Conservation (phyloP, 2,113 vertebrate genomes). For the Brachyhypopomus occidentalis region DNA sequence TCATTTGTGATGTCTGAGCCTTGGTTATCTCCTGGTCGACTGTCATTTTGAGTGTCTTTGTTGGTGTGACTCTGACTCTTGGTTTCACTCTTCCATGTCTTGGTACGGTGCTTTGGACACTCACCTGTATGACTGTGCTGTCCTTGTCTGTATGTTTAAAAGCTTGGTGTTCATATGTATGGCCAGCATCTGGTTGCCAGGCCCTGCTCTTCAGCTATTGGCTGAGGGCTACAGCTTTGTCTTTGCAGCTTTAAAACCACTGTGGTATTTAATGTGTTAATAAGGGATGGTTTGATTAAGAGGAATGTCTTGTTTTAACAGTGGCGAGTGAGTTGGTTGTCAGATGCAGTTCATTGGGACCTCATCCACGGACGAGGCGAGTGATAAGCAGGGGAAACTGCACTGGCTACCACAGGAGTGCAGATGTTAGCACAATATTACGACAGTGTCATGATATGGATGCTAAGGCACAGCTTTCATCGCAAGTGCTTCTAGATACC, state of each 20-base stretch:
- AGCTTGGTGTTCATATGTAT: no score
- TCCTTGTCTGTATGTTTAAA: no score
- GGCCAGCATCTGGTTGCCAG: no score
- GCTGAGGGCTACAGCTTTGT: not conserved
- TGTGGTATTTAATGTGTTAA: not conserved
- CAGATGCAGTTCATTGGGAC: not conserved
- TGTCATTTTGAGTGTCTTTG: no score
- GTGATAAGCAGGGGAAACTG: not conserved
- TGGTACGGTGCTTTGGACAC: no score
- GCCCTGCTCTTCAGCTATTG: not conserved
- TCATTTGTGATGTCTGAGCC: no score
- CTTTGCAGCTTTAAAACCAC: not conserved
- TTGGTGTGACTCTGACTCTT: no score
- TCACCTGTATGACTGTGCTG: not conserved
- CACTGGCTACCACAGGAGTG: not conserved
- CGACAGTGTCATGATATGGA: not conserved
- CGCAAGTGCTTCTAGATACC: not conserved
- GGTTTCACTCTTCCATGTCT: no score
- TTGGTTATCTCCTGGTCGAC: no score
- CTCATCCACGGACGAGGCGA: not conserved
- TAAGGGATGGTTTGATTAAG: not conserved
- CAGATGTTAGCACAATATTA: not conserved
- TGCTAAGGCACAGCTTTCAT: not conserved
- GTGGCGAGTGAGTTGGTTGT: slow-evolving; percentile 2
- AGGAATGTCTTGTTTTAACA: slow-evolving; percentile 9